These are phyloP conservation scores for Holothuria scabra DNA, from an alignment of 53 echinoderm and acorn worm genomes.

Conservation along the genomic window DNA sequence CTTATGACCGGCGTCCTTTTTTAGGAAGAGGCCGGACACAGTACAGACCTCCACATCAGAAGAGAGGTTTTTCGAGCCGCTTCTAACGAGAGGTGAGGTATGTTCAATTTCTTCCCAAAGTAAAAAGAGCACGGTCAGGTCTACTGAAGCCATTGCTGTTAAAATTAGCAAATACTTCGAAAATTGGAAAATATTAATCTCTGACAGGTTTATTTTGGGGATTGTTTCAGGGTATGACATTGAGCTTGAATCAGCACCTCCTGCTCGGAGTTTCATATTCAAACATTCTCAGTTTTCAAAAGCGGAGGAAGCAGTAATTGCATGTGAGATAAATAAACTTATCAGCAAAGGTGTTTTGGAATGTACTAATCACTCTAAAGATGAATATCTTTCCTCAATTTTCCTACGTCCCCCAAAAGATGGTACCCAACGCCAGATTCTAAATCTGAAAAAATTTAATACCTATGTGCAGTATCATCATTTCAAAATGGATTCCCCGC, in stretches of 20 bases:
- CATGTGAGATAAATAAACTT: not conserved
- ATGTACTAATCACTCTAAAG: too few species aligned
- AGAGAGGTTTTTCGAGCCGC: not conserved
- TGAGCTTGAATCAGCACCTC: too few species aligned
- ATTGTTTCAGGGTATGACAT: not conserved
- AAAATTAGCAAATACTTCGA: not conserved
- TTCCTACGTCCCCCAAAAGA: not conserved
- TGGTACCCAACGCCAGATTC: not conserved
- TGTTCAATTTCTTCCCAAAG: not conserved
- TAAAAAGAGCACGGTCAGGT: not conserved
- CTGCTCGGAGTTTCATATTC: too few species aligned
- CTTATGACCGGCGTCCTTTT: not conserved
- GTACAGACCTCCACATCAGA: too few species aligned
- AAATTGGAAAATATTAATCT: not conserved
- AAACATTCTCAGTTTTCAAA: not conserved
- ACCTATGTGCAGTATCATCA: not conserved
- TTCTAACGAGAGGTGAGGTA: slow-evolving; percentile 1
- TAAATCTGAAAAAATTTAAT: not conserved
- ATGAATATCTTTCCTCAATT: not conserved
- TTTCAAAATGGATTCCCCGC: too few species aligned
- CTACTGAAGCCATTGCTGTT: not conserved
- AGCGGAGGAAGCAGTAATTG: too few species aligned
- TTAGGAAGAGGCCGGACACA: slow-evolving; percentile 4
- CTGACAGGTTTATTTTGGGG: slow-evolving; percentile 2
- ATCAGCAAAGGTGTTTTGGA: not conserved